These are phyloP conservation scores for Lissonota sp. DNA, from an alignment of 2,888 invertebrate species.

Conservation along the genomic window DNA sequence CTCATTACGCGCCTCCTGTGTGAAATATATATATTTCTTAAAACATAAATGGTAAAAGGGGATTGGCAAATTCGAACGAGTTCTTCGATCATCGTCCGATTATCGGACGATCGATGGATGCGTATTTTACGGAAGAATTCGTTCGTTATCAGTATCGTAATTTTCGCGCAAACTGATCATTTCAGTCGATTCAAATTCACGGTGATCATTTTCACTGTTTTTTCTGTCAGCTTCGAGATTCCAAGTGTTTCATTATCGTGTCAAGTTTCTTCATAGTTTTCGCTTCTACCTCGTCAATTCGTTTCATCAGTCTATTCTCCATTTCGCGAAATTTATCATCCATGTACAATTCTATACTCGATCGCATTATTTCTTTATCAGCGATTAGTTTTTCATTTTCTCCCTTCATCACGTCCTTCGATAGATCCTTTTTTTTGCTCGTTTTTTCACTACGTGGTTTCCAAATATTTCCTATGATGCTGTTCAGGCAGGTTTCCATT, in stretches of 20 bases:
- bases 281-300: constrained; percentile 77
- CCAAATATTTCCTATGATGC: constrained; percentile 36
- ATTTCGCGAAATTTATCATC: constrained; percentile 78
- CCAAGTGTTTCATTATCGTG: constrained; percentile 73
- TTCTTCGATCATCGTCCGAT: no score
- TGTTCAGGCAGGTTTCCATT: constrained; percentile 41
- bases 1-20: constrained; percentile 34
- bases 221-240: constrained; percentile 36
- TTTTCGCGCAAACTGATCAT: no score
- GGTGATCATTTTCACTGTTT: no score
- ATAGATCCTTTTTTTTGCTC: constrained; percentile 8
- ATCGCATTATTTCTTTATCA: no score
- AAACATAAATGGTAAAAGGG: constrained; percentile 29
- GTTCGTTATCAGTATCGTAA: not conserved
- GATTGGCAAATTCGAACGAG: no score
- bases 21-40: constrained; percentile 54
- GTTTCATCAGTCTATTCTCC: constrained; percentile 77
- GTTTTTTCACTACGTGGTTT: not conserved
- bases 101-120: no score
- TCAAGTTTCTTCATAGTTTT: constrained; percentile 81
- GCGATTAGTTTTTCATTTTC: not conserved
- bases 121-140: constrained; percentile 1
- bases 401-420: not conserved
- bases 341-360: constrained; percentile 73
- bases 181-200: no score